Base-by-base conservation (phyloP, 2,113 vertebrate species). In the Pelecanus crispus region DNA sequence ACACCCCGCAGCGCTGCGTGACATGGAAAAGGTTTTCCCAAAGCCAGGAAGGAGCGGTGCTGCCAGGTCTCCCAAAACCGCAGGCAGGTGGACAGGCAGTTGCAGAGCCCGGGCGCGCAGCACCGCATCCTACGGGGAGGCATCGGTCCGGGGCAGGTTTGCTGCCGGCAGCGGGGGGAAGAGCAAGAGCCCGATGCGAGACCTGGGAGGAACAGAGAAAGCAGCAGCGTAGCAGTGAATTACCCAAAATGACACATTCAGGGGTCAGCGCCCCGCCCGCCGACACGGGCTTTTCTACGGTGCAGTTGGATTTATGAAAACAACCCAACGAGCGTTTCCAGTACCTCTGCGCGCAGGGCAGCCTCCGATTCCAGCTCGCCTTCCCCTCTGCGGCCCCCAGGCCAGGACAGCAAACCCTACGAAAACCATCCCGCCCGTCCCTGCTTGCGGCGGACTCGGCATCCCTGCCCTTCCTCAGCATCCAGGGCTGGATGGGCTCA, bases 401-500 rank as follows among this genome's bases (percentile, higher is more conserved):
- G 45, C 49, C 75, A 29, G 19, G 47, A 47, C 7, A 71, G 56
- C 66, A 56, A 62, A 34, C 42, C 40, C 20, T 14, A 16, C 2
- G 2, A 56, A 74, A 66, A 44, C 40, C 38, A 56, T 38, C 38
- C 28, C 67, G 6, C 2, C 18, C 26, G 11, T 20, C 17, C 20
- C 38, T 7, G 16, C 17, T 20, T 16, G 36, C 7, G 12, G 36
- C 5, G 6, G 22, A 19, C 21, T 18, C 36, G 1, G 42, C 72
- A 56, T 14, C 77, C 36, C 74, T 45, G 55, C 25, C 34, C 45
- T 52, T 70, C 72, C 42, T 17, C 55, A 6, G 36, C 36, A n/a
- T 2, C 65, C 77, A n/a, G 44, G 9, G 20, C 45, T 3, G 1
- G 2, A 1, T 2, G 15, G 9, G 20, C 18, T 49, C 12, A 26